These are phyloP conservation scores for Lottia gigantea DNA, from an alignment of 2,888 invertebrate genomes.

Conservation along the genomic window DNA sequence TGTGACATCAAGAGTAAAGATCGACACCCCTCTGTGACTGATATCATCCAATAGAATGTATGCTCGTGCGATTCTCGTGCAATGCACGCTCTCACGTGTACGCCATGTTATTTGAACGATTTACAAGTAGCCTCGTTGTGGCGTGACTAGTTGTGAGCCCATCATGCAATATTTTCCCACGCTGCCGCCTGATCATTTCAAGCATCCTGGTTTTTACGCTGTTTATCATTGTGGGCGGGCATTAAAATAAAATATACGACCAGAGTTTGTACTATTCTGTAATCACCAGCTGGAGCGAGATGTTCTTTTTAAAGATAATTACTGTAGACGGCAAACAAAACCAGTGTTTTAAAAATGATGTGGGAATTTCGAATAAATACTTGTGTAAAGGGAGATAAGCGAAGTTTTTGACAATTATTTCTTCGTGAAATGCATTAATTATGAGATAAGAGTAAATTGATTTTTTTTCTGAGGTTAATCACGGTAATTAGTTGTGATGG, in stretches of 20 bases:
- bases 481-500: neutral
- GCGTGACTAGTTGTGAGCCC: conserved; percentile 2
- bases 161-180: conserved; percentile 3
- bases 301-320: neutral
- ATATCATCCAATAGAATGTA: conserved; percentile 3
- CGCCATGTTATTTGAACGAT: conserved; percentile 8
- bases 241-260: neutral
- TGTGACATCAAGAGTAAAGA: neutral
- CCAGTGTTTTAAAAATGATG: neutral
- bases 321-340: neutral
- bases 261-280: neutral
- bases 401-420: conserved; percentile 4
- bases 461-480: neutral
- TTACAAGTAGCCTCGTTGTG: conserved; percentile 1
- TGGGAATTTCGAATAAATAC: neutral
- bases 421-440: neutral
- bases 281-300: neutral
- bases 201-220: neutral
- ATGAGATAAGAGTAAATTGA: neutral
- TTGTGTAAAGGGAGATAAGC: neutral
- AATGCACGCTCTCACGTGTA: conserved; percentile 10
- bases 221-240: conserved; percentile 11
- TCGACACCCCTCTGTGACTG: neutral
- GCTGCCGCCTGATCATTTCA: neutral
- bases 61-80: conserved; percentile 1